A percentile compares a stretch with the other conserved stretches of the same genome.
These are phyloP conservation scores for Limosa lapponica DNA, from an alignment of 2,797 vertebrate genomes.

Conservation along the genomic window DNA sequence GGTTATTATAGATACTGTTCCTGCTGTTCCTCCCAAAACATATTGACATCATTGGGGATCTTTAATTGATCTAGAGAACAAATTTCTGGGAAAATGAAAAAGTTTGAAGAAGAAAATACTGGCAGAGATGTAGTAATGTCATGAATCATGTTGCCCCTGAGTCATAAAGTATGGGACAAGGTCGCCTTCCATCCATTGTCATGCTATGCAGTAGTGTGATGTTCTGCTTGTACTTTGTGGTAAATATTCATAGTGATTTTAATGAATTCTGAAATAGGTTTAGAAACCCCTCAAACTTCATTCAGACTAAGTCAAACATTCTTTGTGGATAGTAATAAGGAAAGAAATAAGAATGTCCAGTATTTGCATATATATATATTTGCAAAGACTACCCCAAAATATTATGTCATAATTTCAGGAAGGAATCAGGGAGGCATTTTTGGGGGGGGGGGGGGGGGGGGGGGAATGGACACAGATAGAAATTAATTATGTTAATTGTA, in stretches of 20 bases:
- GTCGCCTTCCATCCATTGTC: not conserved
- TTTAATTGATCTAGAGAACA: not conserved
- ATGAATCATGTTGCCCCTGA: not conserved
- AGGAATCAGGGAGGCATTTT: not conserved
- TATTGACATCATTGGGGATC: not conserved
- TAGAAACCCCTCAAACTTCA: not conserved
- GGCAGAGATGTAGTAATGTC: not conserved
- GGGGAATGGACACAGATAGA: accelerated
- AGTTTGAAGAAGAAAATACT: not conserved
- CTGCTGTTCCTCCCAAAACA: not conserved
- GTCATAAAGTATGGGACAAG: not conserved
- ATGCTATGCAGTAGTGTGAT: not conserved
- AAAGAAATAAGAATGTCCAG: not conserved
- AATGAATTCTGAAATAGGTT: not conserved
- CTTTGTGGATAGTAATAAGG: not conserved
- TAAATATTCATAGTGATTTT: not conserved
- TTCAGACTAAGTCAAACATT: not conserved
- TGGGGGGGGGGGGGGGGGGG: not conserved
- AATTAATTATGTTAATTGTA: not conserved
- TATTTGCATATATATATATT: not conserved
- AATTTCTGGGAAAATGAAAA: not conserved
- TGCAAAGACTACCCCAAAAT: not conserved
- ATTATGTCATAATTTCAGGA: not conserved
- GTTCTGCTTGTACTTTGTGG: not conserved
- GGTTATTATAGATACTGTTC: not conserved